These are phyloP conservation scores for Eupithecia insigniata DNA, from an alignment of 2,888 invertebrate species.

Conservation along the genomic window DNA sequence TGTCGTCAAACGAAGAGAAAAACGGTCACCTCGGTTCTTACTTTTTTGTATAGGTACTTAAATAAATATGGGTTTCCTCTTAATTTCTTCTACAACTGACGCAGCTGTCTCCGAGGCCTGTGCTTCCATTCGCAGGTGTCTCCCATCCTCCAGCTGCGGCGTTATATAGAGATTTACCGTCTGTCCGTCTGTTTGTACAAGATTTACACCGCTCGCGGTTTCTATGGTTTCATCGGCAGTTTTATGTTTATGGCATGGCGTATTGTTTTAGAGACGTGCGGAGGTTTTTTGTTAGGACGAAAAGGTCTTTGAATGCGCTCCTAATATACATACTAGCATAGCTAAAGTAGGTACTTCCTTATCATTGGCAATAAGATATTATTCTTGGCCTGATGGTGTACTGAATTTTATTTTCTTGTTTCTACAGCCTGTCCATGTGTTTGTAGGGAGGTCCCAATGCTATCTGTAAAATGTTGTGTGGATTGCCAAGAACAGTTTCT, in stretches of 20 bases:
- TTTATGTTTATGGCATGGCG: not conserved
- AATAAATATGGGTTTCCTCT: not conserved
- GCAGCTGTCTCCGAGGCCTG: conserved; percentile 14
- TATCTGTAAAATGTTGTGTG: no score
- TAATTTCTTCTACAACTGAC: not conserved
- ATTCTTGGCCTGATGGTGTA: not conserved
- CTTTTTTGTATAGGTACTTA: not conserved
- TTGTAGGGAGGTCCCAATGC: no score
- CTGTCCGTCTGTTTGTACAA: conserved; percentile 32
- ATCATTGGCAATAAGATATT: not conserved
- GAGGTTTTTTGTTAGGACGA: not conserved
- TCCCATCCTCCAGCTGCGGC: conserved; percentile 41
- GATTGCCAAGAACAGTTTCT: no score
- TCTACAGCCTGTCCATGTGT: no score
- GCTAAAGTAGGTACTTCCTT: no score
- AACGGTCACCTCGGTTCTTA: no score
- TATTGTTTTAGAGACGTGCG: conserved; percentile 1
- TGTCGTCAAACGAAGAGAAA: no score
- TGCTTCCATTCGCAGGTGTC: conserved; percentile 37
- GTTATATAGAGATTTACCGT: conserved; percentile 31
- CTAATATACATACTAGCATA: not conserved
- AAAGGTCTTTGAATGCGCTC: not conserved
- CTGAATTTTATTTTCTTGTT: no score
- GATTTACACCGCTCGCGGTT: conserved; percentile 34
- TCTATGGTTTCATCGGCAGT: conserved; percentile 21